Percentiles rank a stretch among this genome's conserved stretches.
Evolutionary conservation across 2,797 vertebrate species (phyloP).

Genomic region (Tapera naevia): DNA sequence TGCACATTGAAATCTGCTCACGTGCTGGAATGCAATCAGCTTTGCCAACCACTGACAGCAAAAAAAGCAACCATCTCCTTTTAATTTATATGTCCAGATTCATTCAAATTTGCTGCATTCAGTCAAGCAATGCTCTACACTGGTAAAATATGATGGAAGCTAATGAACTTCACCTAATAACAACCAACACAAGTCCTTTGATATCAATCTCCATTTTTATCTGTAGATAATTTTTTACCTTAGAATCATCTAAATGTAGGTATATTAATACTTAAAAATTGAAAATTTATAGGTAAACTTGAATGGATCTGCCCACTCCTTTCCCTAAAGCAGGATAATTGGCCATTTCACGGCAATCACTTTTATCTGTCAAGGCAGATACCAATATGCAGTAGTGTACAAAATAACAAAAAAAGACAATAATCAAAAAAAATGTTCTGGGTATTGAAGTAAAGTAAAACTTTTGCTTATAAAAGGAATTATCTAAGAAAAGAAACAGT

Average conservation of each 20-base stretch:
- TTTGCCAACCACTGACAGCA: background rate
- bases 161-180: background rate
- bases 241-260: background rate
- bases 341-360: background rate
- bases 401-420: background rate
- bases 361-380: background rate
- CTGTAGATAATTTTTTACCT: background rate
- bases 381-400: background rate
- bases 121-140: background rate
- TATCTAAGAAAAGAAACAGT: background rate
- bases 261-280: background rate
- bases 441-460: background rate
- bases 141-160: background rate
- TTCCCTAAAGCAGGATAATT: background rate
- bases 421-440: background rate
- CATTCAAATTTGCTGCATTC: background rate
- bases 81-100: background rate
- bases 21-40: background rate
- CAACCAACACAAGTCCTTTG: background rate
- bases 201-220: background rate
- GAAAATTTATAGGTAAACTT: background rate
- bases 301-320: background rate
- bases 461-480: background rate
- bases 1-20: accelerated
- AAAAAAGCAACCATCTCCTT: background rate